Evolutionary conservation across 2,888 invertebrate species (phyloP).

Genomic region (Pharmacophagus antenor): DNA sequence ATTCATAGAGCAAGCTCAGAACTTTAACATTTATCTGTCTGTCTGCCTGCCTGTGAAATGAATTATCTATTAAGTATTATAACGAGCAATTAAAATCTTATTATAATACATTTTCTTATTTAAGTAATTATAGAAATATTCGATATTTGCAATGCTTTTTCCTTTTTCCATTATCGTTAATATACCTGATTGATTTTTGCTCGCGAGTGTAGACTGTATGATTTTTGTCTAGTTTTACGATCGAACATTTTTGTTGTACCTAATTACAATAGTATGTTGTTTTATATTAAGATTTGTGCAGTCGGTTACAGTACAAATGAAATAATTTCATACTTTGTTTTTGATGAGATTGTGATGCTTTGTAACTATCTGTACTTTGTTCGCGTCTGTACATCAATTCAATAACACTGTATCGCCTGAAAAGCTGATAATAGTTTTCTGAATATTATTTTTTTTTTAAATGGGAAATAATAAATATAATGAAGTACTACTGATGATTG

Average conservation of each 20-base stretch:
- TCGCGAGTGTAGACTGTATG: background rate
- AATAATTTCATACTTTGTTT: background rate
- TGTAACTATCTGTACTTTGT: background rate
- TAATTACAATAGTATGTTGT: too few relatives aligned
- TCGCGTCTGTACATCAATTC: background rate
- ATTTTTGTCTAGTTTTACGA: background rate
- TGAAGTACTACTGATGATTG: too few relatives aligned
- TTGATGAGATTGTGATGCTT: background rate
- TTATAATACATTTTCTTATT: background rate
- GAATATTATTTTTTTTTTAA: too few relatives aligned
- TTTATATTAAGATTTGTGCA: too few relatives aligned
- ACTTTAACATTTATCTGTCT: constrained; percentile 10
- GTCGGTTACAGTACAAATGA: background rate
- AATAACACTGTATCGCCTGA: background rate
- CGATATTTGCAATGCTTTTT: background rate
- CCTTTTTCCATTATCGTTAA: background rate
- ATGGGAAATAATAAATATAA: too few relatives aligned
- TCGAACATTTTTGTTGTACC: too few relatives aligned
- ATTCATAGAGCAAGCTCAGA: constrained; percentile 30
- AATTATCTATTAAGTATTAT: constrained; percentile 7
- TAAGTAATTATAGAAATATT: background rate
- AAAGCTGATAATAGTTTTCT: too few relatives aligned
- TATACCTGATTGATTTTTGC: background rate
- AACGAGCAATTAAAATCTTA: background rate
- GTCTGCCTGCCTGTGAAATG: constrained; percentile 1